Base-by-base conservation (phyloP, 2,113 vertebrate genomes). In the Ascaphus truei region DNA sequence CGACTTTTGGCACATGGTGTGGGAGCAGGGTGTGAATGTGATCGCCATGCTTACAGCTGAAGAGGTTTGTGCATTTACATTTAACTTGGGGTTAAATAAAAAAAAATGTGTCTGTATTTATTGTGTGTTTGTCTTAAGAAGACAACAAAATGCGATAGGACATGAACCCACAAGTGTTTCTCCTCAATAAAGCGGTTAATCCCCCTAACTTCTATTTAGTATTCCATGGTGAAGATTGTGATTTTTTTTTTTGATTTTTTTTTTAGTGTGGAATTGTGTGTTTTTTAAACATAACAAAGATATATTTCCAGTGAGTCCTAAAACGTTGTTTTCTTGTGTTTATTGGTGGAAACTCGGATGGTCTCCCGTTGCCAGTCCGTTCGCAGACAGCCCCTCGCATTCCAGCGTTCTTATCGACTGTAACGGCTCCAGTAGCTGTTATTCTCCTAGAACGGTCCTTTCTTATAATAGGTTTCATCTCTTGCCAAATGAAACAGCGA, bases 1-100 rank as follows among this genome's bases (percentile, higher is more conserved):
- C 2, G 95, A 98, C 79, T 98, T 98, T 87, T 98, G 95, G 95
- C 95, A 98, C 87, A 97, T 98, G 95, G 93, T 96, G 39, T 98
- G 95, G 95, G 94, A 97, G 78, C 94, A 97, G 76, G 93, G 94
- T 22, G 94, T 93, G 71, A 98, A 94, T 34, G 95, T 98, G 67
- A 97, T 98, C 39, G 95, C 93, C 81, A 97, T 97, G 94, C 94
- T 97, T 82, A 96, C 94, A 1, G 92, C 94, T 1, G 95, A 98
- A 64, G 95, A 98, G 93, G 95, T 97, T 85, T 0, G 88, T 76
- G 15, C 25, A 6, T 22, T 2, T 10, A n/a, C n/a, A n/a, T n/a
- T n/a, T n/a, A n/a, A n/a, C 45, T 57, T 48, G 2, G n/a, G n/a
- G n/a, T n/a, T n/a, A n/a, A n/a, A n/a, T n/a, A n/a, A n/a, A n/a